phyloP scores from a whole-genome alignment of 2,888 invertebrate species.

The Ommatoiulus sabulosus region DNA sequence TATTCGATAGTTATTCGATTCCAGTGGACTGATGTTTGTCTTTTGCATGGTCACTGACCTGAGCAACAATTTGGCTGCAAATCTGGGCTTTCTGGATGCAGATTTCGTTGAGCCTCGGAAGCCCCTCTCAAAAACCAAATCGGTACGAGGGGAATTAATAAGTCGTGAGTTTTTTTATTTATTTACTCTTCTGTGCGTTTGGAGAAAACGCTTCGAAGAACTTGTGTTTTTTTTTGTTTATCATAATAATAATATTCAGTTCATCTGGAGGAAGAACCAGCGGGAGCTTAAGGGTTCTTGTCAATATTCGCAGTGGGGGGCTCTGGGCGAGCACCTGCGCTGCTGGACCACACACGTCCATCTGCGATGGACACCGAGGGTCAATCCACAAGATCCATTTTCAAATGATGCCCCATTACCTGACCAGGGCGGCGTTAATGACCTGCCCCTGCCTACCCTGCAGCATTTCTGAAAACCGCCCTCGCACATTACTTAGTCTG shows the following conservation, averaged over 20 bases:
- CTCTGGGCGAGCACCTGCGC: not conserved
- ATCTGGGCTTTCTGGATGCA: not conserved
- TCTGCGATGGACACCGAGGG: not conserved
- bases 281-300: not conserved
- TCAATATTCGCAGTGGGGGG: not conserved
- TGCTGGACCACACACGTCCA: not conserved
- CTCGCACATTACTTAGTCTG: too few relatives aligned
- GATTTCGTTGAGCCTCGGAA: not conserved
- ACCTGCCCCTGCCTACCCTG: too few relatives aligned
- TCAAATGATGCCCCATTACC: not conserved
- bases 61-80: not conserved
- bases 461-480: too few relatives aligned
- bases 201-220: not conserved
- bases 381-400: not conserved
- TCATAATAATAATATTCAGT: slow-evolving; percentile 5
- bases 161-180: not conserved
- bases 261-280: not conserved
- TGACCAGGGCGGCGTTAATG: not conserved
- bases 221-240: not conserved
- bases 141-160: not conserved
- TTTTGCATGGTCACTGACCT: too few relatives aligned
- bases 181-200: not conserved
- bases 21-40: too few relatives aligned
- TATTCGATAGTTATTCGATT: too few relatives aligned
- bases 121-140: not conserved